Evolutionary conservation across 2,797 vertebrate genomes (phyloP).

Genomic region (Morus bassanus): DNA sequence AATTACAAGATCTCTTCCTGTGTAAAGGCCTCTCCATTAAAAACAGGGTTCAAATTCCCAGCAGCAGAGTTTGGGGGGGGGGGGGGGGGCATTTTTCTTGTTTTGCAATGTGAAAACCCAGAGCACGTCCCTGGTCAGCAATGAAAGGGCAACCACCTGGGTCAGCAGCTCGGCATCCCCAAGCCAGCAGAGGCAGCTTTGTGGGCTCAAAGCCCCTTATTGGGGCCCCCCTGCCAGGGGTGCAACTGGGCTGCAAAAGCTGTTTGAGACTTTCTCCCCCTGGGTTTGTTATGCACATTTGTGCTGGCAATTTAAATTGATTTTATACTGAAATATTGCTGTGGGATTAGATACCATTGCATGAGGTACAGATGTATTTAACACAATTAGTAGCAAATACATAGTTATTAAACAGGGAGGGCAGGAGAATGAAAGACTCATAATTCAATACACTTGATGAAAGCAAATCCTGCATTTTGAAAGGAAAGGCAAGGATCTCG

Average conservation of each 20-base stretch:
- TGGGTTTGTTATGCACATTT: not conserved
- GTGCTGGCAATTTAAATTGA: not conserved
- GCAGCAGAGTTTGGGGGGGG: not conserved
- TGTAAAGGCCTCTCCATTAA: not conserved
- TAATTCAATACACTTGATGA: not conserved
- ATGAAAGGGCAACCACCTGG: fast-evolving
- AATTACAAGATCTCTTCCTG: not conserved
- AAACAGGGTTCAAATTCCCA: not conserved
- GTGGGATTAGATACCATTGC: not conserved
- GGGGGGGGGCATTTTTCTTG: fast-evolving
- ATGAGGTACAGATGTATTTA: not conserved
- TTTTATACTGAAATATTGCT: not conserved
- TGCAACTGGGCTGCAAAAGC: not conserved
- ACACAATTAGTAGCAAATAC: not conserved
- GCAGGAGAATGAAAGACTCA: not conserved
- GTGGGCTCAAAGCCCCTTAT: not conserved
- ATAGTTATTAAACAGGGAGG: not conserved
- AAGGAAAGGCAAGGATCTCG: not conserved
- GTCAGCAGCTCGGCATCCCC: not conserved
- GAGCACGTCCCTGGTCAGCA: not conserved
- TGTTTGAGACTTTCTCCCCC: not conserved
- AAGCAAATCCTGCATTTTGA: not conserved
- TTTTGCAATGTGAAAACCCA: not conserved
- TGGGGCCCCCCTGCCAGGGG: not conserved
- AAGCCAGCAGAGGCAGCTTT: not conserved